Conservation (phyloP, 2,113 vertebrate species). For the Seriola dumerili region DNA sequence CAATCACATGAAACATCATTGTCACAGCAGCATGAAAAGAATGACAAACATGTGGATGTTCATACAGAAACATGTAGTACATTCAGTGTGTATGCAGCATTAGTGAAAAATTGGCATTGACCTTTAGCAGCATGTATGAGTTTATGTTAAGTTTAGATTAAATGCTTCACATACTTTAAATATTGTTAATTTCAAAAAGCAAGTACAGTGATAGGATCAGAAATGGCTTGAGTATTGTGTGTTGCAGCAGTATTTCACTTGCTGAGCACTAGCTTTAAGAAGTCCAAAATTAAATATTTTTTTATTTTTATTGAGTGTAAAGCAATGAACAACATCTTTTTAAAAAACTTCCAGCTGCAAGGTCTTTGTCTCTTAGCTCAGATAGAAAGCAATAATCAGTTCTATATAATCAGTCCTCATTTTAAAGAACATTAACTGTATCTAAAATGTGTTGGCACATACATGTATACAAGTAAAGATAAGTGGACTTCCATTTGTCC, state of each 20-base stretch:
- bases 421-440: too few relatives aligned
- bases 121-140: neutral
- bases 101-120: neutral
- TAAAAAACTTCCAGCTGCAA: too few relatives aligned
- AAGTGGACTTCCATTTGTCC: too few relatives aligned
- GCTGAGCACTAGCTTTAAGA: neutral
- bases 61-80: neutral
- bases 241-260: neutral
- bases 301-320: too few relatives aligned
- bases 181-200: neutral
- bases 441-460: too few relatives aligned
- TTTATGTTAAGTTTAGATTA: neutral
- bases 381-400: too few relatives aligned
- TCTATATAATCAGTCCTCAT: too few relatives aligned
- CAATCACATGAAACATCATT: conserved; percentile 6
- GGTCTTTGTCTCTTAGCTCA: too few relatives aligned
- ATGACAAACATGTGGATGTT: neutral
- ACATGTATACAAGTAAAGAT: too few relatives aligned
- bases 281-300: neutral
- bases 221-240: neutral
- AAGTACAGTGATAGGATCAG: neutral
- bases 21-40: neutral
- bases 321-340: too few relatives aligned
- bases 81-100: neutral
- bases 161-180: neutral